Conservation (phyloP, 2,797 vertebrate species). For the Eupleurogrammus muticus region DNA sequence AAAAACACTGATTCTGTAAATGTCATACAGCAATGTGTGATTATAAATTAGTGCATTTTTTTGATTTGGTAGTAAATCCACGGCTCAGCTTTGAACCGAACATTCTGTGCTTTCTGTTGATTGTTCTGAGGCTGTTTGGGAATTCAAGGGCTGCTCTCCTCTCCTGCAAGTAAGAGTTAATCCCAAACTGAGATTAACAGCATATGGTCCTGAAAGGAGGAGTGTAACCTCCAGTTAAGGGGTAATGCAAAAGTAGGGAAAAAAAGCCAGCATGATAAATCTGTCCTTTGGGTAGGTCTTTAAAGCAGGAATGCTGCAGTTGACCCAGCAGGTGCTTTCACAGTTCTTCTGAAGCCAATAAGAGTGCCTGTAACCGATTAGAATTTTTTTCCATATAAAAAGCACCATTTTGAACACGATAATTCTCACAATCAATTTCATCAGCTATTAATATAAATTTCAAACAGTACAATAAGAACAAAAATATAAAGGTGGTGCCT, state of each 20-base stretch:
- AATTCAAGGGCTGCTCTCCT: slow-evolving; percentile 50
- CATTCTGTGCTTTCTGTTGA: slow-evolving; percentile 7
- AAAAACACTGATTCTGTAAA: neutral
- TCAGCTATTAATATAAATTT: slow-evolving; percentile 11
- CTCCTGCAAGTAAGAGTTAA: slow-evolving; percentile 26
- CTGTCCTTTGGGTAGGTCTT: slow-evolving; percentile 50
- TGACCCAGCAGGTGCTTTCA: slow-evolving; percentile 45
- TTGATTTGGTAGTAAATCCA: slow-evolving; percentile 15
- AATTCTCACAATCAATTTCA: slow-evolving; percentile 23
- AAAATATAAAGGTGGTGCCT: neutral
- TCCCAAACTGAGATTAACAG: slow-evolving; percentile 54
- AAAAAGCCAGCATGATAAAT: slow-evolving; percentile 41
- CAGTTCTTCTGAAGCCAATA: slow-evolving; percentile 41
- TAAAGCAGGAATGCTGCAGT: slow-evolving; percentile 27
- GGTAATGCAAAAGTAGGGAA: slow-evolving; percentile 34
- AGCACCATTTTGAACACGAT: slow-evolving; percentile 14
- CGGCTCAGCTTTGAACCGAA: neutral
- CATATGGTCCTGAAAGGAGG: slow-evolving; percentile 29
- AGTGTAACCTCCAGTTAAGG: slow-evolving; percentile 24
- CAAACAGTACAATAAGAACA: neutral
- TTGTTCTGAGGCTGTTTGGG: slow-evolving; percentile 30
- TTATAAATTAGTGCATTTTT: slow-evolving; percentile 1
- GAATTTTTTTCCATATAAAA: slow-evolving; percentile 34
- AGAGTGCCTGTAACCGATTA: slow-evolving; percentile 21
- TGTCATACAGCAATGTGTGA: neutral